phyloP scores from a whole-genome alignment of 1,140 invertebrate genomes.

The Chymomyza costata region DNA sequence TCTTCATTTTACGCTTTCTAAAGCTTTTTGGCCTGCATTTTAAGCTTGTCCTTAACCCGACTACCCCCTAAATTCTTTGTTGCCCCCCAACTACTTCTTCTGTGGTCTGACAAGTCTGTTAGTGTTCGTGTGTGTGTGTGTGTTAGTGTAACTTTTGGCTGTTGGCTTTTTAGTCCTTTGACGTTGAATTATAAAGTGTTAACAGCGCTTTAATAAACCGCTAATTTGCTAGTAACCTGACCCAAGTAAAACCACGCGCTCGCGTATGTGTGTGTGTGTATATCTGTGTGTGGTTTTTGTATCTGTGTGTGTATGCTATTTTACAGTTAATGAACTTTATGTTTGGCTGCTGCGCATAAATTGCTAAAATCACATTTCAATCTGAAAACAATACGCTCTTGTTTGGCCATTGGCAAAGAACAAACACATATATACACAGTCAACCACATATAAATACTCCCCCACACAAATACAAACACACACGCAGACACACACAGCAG shows the following conservation, averaged over 20 bases:
- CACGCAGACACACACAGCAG: no score
- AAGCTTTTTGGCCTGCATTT: constrained; percentile 35
- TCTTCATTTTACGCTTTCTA: no score
- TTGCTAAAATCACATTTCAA: constrained; percentile 25
- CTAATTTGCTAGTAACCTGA: constrained; percentile 51
- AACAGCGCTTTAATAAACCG: constrained; percentile 51
- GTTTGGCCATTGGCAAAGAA: no score
- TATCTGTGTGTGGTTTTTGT: constrained; percentile 9
- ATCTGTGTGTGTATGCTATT: no score
- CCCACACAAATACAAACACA: neutral
- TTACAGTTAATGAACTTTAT: constrained; percentile 34
- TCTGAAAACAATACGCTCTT: no score
- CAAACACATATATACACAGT: no score
- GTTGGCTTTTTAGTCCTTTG: constrained; percentile 28
- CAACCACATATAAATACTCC: constrained; percentile 4
- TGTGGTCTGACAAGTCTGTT: constrained; percentile 15
- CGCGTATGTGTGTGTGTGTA: constrained; percentile 19
- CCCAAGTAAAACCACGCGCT: constrained; percentile 8
- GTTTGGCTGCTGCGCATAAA: constrained; percentile 29
- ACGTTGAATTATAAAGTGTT: constrained; percentile 54
- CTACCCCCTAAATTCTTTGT: no score
- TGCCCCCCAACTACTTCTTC: neutral
- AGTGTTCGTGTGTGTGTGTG: constrained; percentile 15
- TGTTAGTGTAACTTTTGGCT: no score
- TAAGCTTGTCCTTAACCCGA: constrained; percentile 13